Evolutionary conservation across 2,888 invertebrate genomes (phyloP).

Genomic region (Hartigia nigra): DNA sequence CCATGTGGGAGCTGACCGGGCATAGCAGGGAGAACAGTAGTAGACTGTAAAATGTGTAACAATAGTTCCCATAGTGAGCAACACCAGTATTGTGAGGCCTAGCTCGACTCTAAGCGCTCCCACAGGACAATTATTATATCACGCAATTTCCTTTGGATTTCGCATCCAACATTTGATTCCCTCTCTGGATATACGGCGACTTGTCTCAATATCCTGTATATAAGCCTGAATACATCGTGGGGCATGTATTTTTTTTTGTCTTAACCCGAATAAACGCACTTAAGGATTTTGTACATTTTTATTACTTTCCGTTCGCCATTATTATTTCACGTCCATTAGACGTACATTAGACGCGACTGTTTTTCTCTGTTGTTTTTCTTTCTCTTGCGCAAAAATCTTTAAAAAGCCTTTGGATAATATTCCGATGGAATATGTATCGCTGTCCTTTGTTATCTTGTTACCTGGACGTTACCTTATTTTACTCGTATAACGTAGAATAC

Average conservation of each 20-base stretch:
- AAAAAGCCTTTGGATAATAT: background rate
- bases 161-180: conserved; percentile 61
- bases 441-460: background rate
- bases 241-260: no score
- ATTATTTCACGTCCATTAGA: background rate
- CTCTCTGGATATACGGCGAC: conserved; percentile 42
- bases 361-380: background rate
- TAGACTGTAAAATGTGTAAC: conserved; percentile 66
- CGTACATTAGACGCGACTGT: background rate
- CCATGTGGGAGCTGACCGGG: conserved; percentile 25
- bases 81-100: conserved; percentile 56
- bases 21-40: conserved; percentile 48
- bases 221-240: background rate
- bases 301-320: background rate
- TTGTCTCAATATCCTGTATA: background rate
- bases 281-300: background rate
- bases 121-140: conserved; percentile 65
- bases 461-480: background rate
- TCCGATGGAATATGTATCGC: background rate
- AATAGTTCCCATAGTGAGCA: conserved; percentile 65
- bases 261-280: background rate
- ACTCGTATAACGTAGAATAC: background rate
- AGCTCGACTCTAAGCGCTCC: conserved; percentile 56
- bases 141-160: conserved; percentile 63
- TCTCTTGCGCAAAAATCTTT: background rate